phyloP scores from a whole-genome alignment of 2,888 invertebrate genomes.

The Trachelus iudaicus region DNA sequence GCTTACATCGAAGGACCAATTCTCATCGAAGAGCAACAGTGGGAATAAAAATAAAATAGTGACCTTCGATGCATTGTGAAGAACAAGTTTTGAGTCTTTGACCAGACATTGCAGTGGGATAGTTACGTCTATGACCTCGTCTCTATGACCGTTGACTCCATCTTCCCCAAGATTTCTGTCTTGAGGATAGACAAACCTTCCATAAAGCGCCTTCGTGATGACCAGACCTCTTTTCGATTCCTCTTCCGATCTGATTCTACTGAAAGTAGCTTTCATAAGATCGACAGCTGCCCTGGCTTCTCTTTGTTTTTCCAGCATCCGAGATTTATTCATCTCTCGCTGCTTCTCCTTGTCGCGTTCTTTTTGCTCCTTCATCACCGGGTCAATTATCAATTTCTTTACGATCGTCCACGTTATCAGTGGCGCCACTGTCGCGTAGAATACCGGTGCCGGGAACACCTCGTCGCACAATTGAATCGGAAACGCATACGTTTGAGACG shows the following conservation, averaged over 20 bases:
- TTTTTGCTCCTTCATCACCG: slow-evolving; percentile 81
- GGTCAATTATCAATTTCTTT: slow-evolving; percentile 87
- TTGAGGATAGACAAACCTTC: slow-evolving; percentile 70
- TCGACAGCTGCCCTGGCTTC: slow-evolving; percentile 90
- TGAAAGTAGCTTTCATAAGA: slow-evolving; percentile 91
- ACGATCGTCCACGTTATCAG: slow-evolving; percentile 82
- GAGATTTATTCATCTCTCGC: slow-evolving; percentile 82
- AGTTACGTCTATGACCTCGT: slow-evolving; percentile 89
- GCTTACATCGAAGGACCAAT: background rate
- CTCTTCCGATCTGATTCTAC: slow-evolving; percentile 84
- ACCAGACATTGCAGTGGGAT: slow-evolving; percentile 94
- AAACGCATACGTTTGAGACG: slow-evolving; percentile 88
- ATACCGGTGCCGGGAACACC: slow-evolving; percentile 87
- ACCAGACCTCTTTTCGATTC: slow-evolving; percentile 85
- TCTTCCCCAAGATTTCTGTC: slow-evolving; percentile 43
- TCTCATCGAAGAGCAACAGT: background rate
- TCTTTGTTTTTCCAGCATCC: slow-evolving; percentile 80
- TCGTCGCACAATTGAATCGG: slow-evolving; percentile 93
- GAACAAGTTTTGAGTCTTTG: slow-evolving; percentile 87
- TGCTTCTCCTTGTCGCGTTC: slow-evolving; percentile 84
- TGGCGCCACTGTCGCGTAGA: slow-evolving; percentile 94
- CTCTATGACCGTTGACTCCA: slow-evolving; percentile 44
- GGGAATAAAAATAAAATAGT: background rate
- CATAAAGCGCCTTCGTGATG: slow-evolving; percentile 86
- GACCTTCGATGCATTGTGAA: slow-evolving; percentile 90